These are phyloP conservation scores for Sylvia atricapilla DNA, from an alignment of 2,113 vertebrate genomes.

Conservation along the genomic window DNA sequence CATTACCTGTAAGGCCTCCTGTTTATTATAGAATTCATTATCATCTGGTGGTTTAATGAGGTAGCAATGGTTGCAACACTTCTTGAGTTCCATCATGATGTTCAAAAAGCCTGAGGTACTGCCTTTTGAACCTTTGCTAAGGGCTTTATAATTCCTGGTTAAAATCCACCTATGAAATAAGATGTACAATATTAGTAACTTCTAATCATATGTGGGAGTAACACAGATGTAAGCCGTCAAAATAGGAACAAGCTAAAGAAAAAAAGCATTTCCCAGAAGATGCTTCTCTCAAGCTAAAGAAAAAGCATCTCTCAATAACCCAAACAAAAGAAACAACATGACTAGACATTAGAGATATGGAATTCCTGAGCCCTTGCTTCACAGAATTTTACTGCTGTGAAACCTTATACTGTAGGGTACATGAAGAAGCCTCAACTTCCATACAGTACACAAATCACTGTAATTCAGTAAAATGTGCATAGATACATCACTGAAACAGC, in stretches of 20 bases:
- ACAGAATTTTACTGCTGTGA: background rate
- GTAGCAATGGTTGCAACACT: conserved; percentile 99
- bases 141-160: conserved; percentile 98
- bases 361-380: background rate
- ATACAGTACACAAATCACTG: background rate
- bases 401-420: background rate
- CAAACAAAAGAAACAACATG: background rate
- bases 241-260: background rate
- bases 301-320: background rate
- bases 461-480: background rate
- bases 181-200: background rate
- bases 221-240: background rate
- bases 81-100: conserved; percentile 99
- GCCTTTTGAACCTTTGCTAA: conserved; percentile 97
- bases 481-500: background rate
- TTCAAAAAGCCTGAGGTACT: conserved; percentile 98
- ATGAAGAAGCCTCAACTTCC: background rate
- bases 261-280: background rate
- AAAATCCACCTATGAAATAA: conserved; percentile 88
- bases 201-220: background rate
- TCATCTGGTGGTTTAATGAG: conserved; percentile 97
- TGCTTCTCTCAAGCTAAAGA: too few species aligned
- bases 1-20: conserved; percentile 93
- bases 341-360: background rate
- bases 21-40: conserved; percentile 90